Evolutionary conservation across 2,113 vertebrate genomes (phyloP).

Genomic region (Laticauda laticaudata): DNA sequence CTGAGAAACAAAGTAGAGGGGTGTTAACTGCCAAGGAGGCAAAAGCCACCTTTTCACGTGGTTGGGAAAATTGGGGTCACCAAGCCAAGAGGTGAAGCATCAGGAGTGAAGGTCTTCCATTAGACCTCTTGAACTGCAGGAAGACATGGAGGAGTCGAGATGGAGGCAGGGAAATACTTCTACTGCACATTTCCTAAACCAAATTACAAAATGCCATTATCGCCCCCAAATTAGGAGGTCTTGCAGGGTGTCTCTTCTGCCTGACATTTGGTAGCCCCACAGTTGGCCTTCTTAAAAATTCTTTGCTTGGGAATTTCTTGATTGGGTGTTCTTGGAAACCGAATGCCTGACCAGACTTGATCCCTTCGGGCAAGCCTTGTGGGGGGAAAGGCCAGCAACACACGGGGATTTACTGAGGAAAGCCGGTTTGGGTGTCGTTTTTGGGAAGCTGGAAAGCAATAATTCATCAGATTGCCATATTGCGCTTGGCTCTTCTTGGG

Average conservation of each 20-base stretch:
- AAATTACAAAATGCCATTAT: neutral
- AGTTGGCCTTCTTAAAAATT: neutral
- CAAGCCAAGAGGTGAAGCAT: neutral
- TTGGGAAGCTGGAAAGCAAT: neutral
- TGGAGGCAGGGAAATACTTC: neutral
- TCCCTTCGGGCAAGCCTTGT: neutral
- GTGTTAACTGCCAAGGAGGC: neutral
- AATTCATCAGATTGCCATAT: neutral
- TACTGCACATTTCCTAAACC: neutral
- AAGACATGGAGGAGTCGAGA: neutral
- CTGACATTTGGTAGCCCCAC: neutral
- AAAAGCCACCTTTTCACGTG: neutral
- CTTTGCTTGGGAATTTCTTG: neutral
- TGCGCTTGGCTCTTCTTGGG: neutral
- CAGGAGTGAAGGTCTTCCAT: neutral
- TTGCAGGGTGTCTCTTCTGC: neutral
- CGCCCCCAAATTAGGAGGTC: neutral
- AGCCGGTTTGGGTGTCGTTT: neutral
- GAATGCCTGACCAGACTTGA: neutral
- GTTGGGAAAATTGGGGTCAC: neutral
- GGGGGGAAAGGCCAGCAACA: neutral
- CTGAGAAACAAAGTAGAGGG: neutral
- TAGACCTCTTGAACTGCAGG: neutral
- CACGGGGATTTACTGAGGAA: neutral
- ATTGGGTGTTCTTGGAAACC: neutral